These are phyloP conservation scores for Theocolax elegans DNA, from an alignment of 1,140 invertebrate genomes.

Conservation along the genomic window DNA sequence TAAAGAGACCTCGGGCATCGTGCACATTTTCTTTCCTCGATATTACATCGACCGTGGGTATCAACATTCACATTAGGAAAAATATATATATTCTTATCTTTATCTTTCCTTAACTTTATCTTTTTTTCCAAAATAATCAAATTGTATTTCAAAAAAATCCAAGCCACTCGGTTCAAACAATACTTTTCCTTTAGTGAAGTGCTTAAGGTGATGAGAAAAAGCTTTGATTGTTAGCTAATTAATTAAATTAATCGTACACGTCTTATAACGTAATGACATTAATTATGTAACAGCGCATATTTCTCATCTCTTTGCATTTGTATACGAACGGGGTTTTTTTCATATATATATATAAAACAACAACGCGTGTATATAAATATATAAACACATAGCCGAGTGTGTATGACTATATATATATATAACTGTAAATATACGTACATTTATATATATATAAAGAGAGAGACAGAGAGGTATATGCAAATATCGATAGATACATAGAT, in stretches of 20 bases:
- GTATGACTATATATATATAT: slow-evolving; percentile 29
- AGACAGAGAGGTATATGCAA: slow-evolving; percentile 49
- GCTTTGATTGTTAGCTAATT: neutral
- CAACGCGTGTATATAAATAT: neutral
- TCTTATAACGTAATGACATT: no score
- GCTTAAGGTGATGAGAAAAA: slow-evolving; percentile 6
- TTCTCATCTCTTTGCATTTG: slow-evolving; percentile 16
- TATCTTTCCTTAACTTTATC: neutral
- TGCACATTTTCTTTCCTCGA: slow-evolving; percentile 25
- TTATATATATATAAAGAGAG: no score
- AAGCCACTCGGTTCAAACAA: neutral
- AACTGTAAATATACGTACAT: slow-evolving; percentile 45
- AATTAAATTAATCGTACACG: no score
- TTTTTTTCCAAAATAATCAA: neutral
- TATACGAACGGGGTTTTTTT: no score
- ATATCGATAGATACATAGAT: slow-evolving; percentile 56
- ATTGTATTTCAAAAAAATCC: neutral
- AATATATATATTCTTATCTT: slow-evolving; percentile 8
- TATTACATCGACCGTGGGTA: neutral
- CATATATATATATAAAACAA: no score
- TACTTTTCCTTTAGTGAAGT: neutral
- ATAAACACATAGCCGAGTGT: slow-evolving; percentile 50
- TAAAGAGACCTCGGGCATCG: slow-evolving; percentile 17
- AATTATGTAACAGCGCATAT: no score
- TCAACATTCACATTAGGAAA: slow-evolving; percentile 22